Percentiles rank a stretch among this genome's conserved stretches.
These are phyloP conservation scores for Bombus superbus DNA, from an alignment of 1,140 invertebrate species.

Conservation along the genomic window DNA sequence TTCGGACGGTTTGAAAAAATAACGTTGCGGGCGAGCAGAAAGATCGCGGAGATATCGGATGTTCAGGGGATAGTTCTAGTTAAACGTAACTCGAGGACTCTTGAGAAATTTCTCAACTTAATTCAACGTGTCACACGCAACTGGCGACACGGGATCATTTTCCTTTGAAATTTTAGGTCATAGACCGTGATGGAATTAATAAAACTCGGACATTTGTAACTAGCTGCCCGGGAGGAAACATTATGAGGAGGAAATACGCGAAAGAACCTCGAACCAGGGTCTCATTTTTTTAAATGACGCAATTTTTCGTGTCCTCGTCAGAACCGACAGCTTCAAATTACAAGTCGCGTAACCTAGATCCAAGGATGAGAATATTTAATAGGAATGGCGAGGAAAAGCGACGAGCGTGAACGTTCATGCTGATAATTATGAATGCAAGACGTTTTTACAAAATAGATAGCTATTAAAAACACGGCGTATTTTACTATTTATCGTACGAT, in stretches of 20 bases:
- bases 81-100: conserved; percentile 5
- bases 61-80: conserved; percentile 7
- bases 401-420: too few species aligned
- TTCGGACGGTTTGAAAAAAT: background rate
- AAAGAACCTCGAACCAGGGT: background rate
- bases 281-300: too few species aligned
- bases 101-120: conserved; percentile 37
- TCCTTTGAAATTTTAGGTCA: background rate
- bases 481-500: too few species aligned
- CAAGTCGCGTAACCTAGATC: background rate
- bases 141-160: conserved; percentile 6
- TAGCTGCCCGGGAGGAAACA: background rate
- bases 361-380: background rate
- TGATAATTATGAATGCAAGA: background rate
- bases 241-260: background rate
- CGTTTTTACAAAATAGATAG: too few species aligned
- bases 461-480: too few species aligned
- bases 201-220: conserved; percentile 24
- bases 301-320: background rate
- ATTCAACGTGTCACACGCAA: conserved; percentile 37
- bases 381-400: background rate
- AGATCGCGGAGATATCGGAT: conserved; percentile 15
- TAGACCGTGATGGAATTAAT: conserved; percentile 20
- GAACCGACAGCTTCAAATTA: background rate
- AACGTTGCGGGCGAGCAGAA: background rate